Conservation (phyloP, 1,140 invertebrate genomes). For the Megalopta genalis region DNA sequence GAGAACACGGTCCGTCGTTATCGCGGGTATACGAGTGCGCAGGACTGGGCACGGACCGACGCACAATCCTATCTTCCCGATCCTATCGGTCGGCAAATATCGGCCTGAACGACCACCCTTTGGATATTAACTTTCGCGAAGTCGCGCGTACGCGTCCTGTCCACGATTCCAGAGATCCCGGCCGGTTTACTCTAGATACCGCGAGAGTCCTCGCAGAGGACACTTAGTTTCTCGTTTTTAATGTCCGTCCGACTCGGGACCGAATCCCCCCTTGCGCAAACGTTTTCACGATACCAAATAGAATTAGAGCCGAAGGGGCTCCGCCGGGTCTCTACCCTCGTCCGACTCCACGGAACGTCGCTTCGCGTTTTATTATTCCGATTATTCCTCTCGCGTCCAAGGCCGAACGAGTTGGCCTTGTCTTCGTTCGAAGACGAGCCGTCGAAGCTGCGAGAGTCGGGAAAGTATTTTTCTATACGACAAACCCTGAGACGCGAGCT, state of each 20-base stretch:
- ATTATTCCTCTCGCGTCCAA: too few species aligned
- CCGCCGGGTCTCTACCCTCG: too few species aligned
- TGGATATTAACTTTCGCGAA: constrained; percentile 67
- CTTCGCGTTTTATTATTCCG: too few species aligned
- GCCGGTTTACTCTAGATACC: constrained; percentile 68
- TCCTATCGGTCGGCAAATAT: constrained; percentile 69
- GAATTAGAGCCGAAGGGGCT: constrained; percentile 2
- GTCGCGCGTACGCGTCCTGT: constrained; percentile 31
- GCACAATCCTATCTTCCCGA: constrained; percentile 68
- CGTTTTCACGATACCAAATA: constrained; percentile 25
- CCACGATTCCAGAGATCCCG: constrained; percentile 63
- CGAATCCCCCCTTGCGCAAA: constrained; percentile 6
- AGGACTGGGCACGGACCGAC: constrained; percentile 59
- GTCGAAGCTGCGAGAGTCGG: too few species aligned
- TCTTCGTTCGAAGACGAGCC: too few species aligned
- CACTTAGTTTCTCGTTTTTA: constrained; percentile 63
- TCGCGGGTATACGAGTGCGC: constrained; percentile 61
- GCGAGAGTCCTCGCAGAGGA: constrained; percentile 49
- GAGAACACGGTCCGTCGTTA: constrained; percentile 49
- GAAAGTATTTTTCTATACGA: too few species aligned
- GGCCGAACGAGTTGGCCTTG: too few species aligned
- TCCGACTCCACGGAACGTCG: too few species aligned
- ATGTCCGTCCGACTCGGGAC: constrained; percentile 26
- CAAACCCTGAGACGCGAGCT: too few species aligned
- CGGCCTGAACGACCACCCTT: constrained; percentile 67